These are phyloP conservation scores for Ctenicera cuprea DNA, from an alignment of 2,888 invertebrate species.

Conservation along the genomic window DNA sequence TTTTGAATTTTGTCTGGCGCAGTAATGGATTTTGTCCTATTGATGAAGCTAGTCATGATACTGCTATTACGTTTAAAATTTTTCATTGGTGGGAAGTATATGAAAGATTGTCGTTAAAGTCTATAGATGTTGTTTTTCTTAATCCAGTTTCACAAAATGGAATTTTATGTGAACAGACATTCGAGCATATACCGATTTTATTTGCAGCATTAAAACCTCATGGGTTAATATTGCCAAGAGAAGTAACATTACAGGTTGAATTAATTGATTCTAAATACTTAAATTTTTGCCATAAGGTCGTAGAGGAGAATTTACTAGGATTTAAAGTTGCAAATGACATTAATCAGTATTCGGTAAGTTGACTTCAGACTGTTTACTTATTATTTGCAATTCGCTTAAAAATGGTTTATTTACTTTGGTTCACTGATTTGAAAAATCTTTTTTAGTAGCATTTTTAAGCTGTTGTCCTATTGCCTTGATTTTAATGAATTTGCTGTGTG, in stretches of 20 bases:
- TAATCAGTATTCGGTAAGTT: conserved; percentile 77
- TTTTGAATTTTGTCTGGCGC: conserved; percentile 64
- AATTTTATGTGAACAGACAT: conserved; percentile 73
- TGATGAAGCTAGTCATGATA: not conserved
- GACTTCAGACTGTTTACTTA: too few relatives aligned
- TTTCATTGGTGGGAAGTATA: not conserved
- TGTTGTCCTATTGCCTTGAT: too few relatives aligned
- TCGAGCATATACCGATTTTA: conserved; percentile 64
- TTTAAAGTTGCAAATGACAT: conserved; percentile 75
- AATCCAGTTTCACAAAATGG: conserved; percentile 77
- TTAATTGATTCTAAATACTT: conserved; percentile 79
- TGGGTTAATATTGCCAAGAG: conserved; percentile 71
- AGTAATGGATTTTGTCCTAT: not conserved
- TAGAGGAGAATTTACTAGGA: conserved; percentile 75
- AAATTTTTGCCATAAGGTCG: conserved; percentile 75
- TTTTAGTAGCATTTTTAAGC: too few relatives aligned
- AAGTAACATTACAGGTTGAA: conserved; percentile 74
- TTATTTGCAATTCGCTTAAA: too few relatives aligned
- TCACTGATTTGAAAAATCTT: too few relatives aligned
- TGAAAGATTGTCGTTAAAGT: conserved; percentile 59
- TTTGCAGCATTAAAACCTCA: conserved; percentile 65
- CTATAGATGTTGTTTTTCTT: conserved; percentile 75
- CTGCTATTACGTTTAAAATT: conserved; percentile 12
- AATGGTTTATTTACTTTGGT: too few relatives aligned
- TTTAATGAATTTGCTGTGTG: too few relatives aligned